Evolutionary conservation across 2,113 vertebrate species (phyloP).

Genomic region (Mustela lutreola): DNA sequence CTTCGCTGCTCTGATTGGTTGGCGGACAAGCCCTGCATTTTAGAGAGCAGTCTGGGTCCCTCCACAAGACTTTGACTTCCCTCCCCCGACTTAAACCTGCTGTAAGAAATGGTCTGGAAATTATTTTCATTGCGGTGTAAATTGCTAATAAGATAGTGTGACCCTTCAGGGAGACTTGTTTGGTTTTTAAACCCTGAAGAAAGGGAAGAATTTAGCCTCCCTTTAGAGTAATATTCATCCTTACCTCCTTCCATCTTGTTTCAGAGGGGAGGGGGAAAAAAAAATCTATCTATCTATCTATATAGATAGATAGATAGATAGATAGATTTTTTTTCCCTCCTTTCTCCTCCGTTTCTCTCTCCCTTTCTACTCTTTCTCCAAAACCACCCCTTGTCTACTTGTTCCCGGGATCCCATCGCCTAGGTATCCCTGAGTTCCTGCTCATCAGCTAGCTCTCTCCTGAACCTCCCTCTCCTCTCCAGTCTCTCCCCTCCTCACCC

Average conservation of each 20-base stretch:
- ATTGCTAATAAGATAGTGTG: conserved; percentile 40
- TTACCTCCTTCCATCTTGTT: conserved; percentile 52
- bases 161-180: conserved; percentile 8
- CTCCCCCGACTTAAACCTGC: neutral
- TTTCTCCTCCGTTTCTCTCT: neutral
- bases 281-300: no score
- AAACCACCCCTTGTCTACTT: neutral
- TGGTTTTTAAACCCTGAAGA: conserved; percentile 1
- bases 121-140: conserved; percentile 62
- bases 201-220: neutral
- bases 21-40: conserved; percentile 26
- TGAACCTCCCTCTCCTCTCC: neutral
- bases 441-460: neutral
- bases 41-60: neutral
- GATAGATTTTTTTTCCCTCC: no score
- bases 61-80: neutral
- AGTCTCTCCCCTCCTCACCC: no score
- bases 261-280: neutral
- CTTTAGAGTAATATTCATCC: neutral
- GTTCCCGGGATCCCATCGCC: neutral
- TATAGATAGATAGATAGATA: fast-evolving
- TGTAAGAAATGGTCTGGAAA: conserved; percentile 27
- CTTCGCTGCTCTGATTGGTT: neutral
- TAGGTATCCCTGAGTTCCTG: neutral
- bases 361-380: neutral